These are phyloP conservation scores for Palythoa grandiflora DNA, from an alignment of 92 coral and sea anemone species.

Conservation along the genomic window DNA sequence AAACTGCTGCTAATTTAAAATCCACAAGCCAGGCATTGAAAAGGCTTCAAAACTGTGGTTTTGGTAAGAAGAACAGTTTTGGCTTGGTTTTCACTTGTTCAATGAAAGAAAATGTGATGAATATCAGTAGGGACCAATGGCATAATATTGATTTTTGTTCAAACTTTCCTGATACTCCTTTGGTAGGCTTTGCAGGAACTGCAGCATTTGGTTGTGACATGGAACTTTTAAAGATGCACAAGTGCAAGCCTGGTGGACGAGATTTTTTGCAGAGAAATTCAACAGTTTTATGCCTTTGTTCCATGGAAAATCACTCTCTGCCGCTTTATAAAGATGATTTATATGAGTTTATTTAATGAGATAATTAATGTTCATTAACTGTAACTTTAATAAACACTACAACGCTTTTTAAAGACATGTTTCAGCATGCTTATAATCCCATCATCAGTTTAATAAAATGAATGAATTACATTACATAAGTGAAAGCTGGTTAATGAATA, in stretches of 20 bases:
- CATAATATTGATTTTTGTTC: conserved; percentile 54
- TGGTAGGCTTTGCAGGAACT: conserved; percentile 70
- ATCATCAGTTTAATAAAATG: no score
- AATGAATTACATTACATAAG: no score
- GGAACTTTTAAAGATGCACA: conserved; percentile 56
- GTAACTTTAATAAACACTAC: background rate
- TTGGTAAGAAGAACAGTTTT: conserved; percentile 56
- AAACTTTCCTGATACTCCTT: conserved; percentile 65
- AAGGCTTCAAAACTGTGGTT: conserved; percentile 57
- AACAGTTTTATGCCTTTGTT: conserved; percentile 72
- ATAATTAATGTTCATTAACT: no score
- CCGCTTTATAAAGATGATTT: no score
- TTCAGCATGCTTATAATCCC: no score
- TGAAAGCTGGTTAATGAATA: no score
- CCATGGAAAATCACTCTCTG: conserved; percentile 25
- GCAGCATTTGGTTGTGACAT: conserved; percentile 90
- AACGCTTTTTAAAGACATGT: no score
- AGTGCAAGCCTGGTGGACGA: conserved; percentile 76
- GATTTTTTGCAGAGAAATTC: conserved; percentile 79
- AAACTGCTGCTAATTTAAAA: conserved; percentile 38
- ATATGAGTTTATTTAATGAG: no score
- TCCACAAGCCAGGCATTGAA: conserved; percentile 58
- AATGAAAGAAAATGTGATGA: conserved; percentile 44
- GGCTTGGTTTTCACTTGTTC: conserved; percentile 73
- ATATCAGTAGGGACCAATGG: conserved; percentile 52